A percentile compares a stretch with the other conserved stretches of the same genome.
Conservation (phyloP, 2,888 invertebrate genomes). For the Phyto melanocephala region DNA sequence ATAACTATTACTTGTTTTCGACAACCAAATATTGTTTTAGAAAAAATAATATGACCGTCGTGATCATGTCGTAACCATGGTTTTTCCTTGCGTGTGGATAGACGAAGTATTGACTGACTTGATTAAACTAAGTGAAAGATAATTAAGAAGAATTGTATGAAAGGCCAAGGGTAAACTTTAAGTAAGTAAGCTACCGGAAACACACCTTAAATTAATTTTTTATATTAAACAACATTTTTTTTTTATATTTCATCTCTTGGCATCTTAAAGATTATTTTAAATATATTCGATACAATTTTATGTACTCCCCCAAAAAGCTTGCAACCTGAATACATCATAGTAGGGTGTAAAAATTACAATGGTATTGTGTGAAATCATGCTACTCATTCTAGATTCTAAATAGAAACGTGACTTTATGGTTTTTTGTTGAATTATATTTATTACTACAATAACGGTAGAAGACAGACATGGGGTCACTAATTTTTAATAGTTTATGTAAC, state of each 20-base stretch:
- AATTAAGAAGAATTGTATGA: no score
- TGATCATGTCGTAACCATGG: no score
- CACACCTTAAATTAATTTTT: neutral
- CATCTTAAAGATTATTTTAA: neutral
- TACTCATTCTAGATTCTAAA: conserved; percentile 27
- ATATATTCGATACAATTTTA: neutral
- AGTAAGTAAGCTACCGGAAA: no score
- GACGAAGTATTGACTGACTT: no score
- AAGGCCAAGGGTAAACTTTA: no score
- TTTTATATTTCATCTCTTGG: neutral
- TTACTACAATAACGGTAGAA: conserved; percentile 40
- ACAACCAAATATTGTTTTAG: no score
- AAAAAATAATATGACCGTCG: no score
- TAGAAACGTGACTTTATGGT: conserved; percentile 50
- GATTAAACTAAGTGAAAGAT: no score
- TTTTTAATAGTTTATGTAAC: neutral
- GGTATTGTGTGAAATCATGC: neutral
- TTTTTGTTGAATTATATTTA: conserved; percentile 33
- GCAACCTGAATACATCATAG: neutral
- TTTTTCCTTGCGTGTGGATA: no score
- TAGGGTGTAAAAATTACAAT: neutral
- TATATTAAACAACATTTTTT: no score
- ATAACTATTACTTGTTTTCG: no score
- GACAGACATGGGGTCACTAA: conserved; percentile 37
- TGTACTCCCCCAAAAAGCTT: neutral